Base-by-base conservation (phyloP, 1,140 invertebrate genomes). In the Teleogryllus occipitalis region DNA sequence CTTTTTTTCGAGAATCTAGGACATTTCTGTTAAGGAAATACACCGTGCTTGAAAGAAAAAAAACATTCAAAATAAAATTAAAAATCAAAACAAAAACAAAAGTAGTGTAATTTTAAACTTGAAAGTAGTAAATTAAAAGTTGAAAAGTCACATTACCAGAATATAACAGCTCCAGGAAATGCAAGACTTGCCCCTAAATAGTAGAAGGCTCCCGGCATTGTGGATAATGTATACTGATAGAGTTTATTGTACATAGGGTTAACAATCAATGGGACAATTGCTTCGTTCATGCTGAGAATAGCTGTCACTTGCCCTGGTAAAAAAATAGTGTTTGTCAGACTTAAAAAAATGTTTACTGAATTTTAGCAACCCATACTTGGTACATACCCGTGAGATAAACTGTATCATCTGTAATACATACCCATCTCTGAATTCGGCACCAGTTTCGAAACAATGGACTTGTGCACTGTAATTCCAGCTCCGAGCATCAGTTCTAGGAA, bases 371-470 rank as follows among this genome's bases (percentile, higher is more conserved):
- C 18, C 54, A 65, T 2, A 18, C 54, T 3, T 65, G 7, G n/a
- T n/a, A n/a, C n/a, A n/a, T n/a, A n/a, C n/a, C n/a, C n/a, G n/a
- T n/a, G n/a, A n/a, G n/a, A n/a, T n/a, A n/a, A n/a, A n/a, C n/a
- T n/a, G n/a, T n/a, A n/a, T n/a, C n/a, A n/a, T n/a, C 10, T 14
- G 18, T 65, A 65, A 65, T 18, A 65, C 10, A 80, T 76, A 78
- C 82, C 82, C 14, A 82, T 21, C 74, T 82, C 82, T 15, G 65
- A 22, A 48, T 80, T 79, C 8, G 82, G 80, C 8, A 82, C 80
- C n/a, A 81, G 75, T 78, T 82, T 82, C 8, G 82, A 82, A 12
- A 82, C 81, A 65, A 82, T 81, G 22, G 82, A 82, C 3, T 76
- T 77, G 15, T 80, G 78, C 0, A 82, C 81, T 0, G 81, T 79